These are phyloP conservation scores for Cryptoprocta ferox DNA, from an alignment of 2,797 vertebrate species.

Conservation along the genomic window DNA sequence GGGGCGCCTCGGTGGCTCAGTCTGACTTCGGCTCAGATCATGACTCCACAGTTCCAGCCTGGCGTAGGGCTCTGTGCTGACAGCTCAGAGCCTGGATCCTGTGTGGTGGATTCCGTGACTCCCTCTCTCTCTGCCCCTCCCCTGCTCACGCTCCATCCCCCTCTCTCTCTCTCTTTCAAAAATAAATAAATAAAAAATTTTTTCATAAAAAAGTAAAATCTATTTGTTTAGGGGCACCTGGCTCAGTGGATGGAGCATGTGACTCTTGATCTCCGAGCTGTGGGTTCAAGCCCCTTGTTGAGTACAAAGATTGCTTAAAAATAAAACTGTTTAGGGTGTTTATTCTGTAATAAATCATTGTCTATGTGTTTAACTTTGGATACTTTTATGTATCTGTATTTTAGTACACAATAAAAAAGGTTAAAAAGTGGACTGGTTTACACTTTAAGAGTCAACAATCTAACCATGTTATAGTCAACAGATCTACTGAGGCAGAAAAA, in stretches of 20 bases:
- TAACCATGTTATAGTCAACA: not conserved
- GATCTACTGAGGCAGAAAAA: not conserved
- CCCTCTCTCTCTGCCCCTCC: too few species aligned
- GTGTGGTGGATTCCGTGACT: too few species aligned
- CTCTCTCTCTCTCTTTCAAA: too few species aligned
- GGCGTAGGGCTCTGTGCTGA: too few species aligned
- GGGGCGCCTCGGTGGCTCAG: too few species aligned
- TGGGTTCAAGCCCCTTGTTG: not conserved
- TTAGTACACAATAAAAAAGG: not conserved
- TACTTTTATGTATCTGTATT: not conserved
- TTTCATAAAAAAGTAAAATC: not conserved
- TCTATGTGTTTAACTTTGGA: not conserved
- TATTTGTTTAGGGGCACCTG: not conserved
- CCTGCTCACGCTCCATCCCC: too few species aligned
- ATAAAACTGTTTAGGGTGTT: not conserved
- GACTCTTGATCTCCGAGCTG: not conserved
- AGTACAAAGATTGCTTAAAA: not conserved
- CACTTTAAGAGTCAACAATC: constrained; percentile 18
- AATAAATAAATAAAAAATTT: too few species aligned
- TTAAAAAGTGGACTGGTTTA: constrained; percentile 13
- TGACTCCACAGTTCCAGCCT: too few species aligned
- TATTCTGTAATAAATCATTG: not conserved
- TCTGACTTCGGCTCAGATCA: too few species aligned
- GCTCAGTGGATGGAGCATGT: not conserved
- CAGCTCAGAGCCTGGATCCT: too few species aligned